Percentiles rank a stretch among this genome's conserved stretches.
Evolutionary conservation across 53 echinoderm and acorn worm genomes (phyloP).

Genomic region (Arbacia lixula): DNA sequence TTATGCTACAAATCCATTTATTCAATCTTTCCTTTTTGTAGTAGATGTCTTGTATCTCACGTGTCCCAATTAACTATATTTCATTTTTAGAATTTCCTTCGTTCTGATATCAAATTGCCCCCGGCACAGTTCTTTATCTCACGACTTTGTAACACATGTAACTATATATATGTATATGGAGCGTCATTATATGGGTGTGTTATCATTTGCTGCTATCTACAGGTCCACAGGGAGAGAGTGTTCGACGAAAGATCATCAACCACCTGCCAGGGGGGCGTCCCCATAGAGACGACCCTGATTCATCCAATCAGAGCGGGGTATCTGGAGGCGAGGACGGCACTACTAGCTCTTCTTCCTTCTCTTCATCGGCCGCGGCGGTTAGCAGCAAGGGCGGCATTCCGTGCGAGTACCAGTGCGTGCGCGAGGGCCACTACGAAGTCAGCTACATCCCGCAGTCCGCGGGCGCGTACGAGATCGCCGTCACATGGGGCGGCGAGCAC

Average conservation of each 20-base stretch:
- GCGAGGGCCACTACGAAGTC: conserved; percentile 83
- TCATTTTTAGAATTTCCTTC: no score
- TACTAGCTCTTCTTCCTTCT: not conserved
- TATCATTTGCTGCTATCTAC: no score
- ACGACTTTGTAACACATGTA: no score
- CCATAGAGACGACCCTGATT: conserved; percentile 53
- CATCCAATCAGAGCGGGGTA: conserved; percentile 32
- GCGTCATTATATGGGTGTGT: no score
- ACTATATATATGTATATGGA: no score
- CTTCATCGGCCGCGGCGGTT: conserved; percentile 3
- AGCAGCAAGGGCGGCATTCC: conserved; percentile 62
- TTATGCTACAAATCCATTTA: no score
- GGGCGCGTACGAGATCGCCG: conserved; percentile 71
- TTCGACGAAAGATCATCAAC: conserved; percentile 70
- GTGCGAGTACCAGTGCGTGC: conserved; percentile 89
- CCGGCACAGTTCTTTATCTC: no score
- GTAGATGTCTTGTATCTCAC: no score
- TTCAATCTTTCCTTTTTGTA: no score
- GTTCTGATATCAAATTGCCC: no score
- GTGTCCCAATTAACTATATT: no score
- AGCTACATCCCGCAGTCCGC: conserved; percentile 75
- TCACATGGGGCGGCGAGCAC: conserved; percentile 95
- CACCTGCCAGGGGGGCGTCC: conserved; percentile 29
- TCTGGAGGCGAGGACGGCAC: conserved; percentile 1
- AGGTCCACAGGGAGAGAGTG: conserved; percentile 79